These are phyloP conservation scores for Brachionus asplanchnoidis DNA, from an alignment of 1,140 invertebrate genomes.

Conservation along the genomic window DNA sequence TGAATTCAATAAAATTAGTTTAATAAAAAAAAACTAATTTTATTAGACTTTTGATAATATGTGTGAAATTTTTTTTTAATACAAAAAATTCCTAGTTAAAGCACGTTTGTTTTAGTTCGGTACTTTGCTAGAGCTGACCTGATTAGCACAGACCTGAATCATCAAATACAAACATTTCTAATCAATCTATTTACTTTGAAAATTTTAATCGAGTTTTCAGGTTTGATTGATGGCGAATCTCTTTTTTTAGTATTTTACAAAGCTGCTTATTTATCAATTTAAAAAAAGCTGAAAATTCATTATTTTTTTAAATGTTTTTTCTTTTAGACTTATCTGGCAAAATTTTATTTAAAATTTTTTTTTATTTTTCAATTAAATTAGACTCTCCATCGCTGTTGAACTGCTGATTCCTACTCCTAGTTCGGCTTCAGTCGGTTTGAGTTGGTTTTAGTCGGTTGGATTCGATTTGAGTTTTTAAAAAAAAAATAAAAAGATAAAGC, in stretches of 20 bases:
- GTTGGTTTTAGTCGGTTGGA: too few species aligned
- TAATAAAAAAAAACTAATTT: neutral
- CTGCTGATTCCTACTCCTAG: too few species aligned
- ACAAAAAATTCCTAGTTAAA: neutral
- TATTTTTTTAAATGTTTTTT: neutral
- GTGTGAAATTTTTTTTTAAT: neutral
- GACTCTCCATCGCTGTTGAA: too few species aligned
- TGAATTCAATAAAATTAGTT: neutral
- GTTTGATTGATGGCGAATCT: neutral
- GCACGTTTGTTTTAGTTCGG: neutral
- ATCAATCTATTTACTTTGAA: neutral
- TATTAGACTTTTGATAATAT: neutral
- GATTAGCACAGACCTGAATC: conserved; percentile 21
- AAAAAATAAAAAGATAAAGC: too few species aligned
- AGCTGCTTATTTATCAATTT: neutral
- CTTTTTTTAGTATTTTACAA: neutral
- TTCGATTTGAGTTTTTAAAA: too few species aligned
- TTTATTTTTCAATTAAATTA: too few species aligned
- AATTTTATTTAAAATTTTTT: too few species aligned
- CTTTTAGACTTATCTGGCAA: neutral
- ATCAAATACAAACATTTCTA: conserved; percentile 8
- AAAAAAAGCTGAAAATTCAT: neutral
- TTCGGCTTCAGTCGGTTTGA: too few species aligned
- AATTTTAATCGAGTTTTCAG: neutral
- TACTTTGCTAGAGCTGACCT: neutral